These are phyloP conservation scores for Melieria omissa DNA, from an alignment of 2,888 invertebrate species.

Conservation along the genomic window DNA sequence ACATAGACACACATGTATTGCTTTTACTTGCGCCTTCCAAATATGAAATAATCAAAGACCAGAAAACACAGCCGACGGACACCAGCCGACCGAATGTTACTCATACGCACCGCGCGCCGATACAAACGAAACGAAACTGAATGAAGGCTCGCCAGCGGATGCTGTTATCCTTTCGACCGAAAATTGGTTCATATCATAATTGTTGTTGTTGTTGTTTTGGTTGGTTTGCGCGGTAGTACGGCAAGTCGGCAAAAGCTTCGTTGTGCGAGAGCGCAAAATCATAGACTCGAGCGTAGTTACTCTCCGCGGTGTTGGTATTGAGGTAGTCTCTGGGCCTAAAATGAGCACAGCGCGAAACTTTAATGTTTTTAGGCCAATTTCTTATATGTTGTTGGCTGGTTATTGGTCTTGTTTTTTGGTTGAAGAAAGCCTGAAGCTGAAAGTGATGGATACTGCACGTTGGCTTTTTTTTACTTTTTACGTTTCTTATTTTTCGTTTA, in stretches of 20 bases:
- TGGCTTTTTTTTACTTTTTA: background rate
- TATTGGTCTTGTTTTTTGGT: background rate
- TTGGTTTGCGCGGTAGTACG: too few relatives aligned
- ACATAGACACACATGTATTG: too few relatives aligned
- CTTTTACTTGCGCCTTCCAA: too few relatives aligned
- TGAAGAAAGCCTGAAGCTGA: conserved; percentile 8
- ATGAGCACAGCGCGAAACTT: conserved; percentile 1
- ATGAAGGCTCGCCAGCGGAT: conserved; percentile 27
- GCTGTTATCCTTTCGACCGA: conserved; percentile 17
- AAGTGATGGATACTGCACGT: background rate
- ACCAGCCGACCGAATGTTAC: too few relatives aligned
- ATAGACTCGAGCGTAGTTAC: too few relatives aligned
- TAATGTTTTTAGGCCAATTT: conserved; percentile 19
- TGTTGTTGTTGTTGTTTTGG: too few relatives aligned
- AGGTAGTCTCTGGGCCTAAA: background rate
- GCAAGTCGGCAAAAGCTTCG: too few relatives aligned
- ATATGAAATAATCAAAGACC: too few relatives aligned
- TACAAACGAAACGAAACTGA: conserved; percentile 21
- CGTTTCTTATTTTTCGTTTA: background rate
- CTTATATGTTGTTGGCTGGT: background rate
- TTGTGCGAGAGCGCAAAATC: too few relatives aligned
- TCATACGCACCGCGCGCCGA: conserved; percentile 6
- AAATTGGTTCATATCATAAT: too few relatives aligned
- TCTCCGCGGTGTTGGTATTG: background rate
- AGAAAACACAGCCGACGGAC: too few relatives aligned